Evolutionary conservation across 2,888 invertebrate genomes (phyloP), one percentile per base, ranked within the genome.

Genomic region (Perizoma affinitatum): DNA sequence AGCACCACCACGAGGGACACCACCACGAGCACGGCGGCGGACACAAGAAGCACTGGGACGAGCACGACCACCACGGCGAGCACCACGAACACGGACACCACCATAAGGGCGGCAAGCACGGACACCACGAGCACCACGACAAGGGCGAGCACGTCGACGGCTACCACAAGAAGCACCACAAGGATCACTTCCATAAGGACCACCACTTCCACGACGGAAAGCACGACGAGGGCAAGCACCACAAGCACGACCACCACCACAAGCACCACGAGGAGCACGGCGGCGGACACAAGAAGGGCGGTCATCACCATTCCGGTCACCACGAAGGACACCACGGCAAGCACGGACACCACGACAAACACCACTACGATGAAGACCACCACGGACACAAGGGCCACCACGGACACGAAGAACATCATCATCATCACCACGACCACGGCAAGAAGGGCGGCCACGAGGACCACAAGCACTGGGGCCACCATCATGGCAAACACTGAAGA

Each of bases 201-300:
- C 96, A 96, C 81, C 96, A 96, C 92, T 97, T 97, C 93, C 97
- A 97, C 82, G 97, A 97, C 78, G 96, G 97, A 75, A 95, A 95
- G 80, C 96, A 97, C 84, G 95, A 96, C 78, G 96, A 96, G 47
- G 97, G 97, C 61, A 95, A 96, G 76, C 96, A 97, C 83, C 95
- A 95, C 83, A 97, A 97, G 80, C 95, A 96, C 75, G 96, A 95
- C 6, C 94, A 96, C 75, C 95, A 95, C 79, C 95, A 96, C 81
- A 94, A 94, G 58, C 95, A 96, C 76, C 95, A 95, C 61, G 94
- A 94, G 71, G 94, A 94, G 77, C 95, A 96, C 72, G 95, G 94
- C 63, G 96, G 96, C 34, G 94, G 95, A 69, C 96, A 96, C 88
- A 96, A 96, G 90, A 96, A 97, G 92, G 96, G 96, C 22, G 95